Evolutionary conservation across 2,113 vertebrate species (phyloP).

Genomic region (Spilogale gracilis): DNA sequence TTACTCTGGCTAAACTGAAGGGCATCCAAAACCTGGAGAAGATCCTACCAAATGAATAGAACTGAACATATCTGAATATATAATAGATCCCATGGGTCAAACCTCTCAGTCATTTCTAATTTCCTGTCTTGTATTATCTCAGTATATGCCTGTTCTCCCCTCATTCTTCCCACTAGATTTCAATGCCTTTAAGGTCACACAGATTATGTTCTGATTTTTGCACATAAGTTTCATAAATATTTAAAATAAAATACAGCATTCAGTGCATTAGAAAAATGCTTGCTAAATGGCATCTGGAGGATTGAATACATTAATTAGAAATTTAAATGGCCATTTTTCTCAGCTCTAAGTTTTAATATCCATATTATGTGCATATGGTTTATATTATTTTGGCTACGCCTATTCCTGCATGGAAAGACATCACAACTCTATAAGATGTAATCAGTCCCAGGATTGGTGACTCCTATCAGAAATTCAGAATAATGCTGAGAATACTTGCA

Average conservation of each 20-base stretch:
- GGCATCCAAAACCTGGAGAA: not conserved
- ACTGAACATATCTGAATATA: not conserved
- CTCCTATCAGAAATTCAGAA: slow-evolving; percentile 12
- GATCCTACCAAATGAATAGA: not conserved
- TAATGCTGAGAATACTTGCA: not conserved
- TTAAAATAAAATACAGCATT: slow-evolving; percentile 55
- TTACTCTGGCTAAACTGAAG: not conserved
- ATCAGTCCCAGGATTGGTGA: not conserved
- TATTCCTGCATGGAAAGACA: not conserved
- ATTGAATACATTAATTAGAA: slow-evolving; percentile 40
- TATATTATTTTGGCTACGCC: slow-evolving; percentile 22
- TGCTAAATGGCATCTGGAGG: slow-evolving; percentile 3
- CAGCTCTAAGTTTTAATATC: slow-evolving; percentile 54
- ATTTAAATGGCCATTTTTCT: slow-evolving; percentile 52
- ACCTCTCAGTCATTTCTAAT: not conserved
- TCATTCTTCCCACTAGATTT: not conserved
- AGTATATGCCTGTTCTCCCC: not conserved
- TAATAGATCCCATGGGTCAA: not conserved
- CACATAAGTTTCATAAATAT: not conserved
- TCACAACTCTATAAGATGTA: not conserved
- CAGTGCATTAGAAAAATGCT: not conserved
- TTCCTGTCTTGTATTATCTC: not conserved
- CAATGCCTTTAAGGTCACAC: not conserved
- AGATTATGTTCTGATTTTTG: slow-evolving; percentile 12
- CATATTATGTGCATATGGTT: slow-evolving; percentile 1